phyloP scores from a whole-genome alignment of 1,140 invertebrate genomes.

The Meteorus sp. region DNA sequence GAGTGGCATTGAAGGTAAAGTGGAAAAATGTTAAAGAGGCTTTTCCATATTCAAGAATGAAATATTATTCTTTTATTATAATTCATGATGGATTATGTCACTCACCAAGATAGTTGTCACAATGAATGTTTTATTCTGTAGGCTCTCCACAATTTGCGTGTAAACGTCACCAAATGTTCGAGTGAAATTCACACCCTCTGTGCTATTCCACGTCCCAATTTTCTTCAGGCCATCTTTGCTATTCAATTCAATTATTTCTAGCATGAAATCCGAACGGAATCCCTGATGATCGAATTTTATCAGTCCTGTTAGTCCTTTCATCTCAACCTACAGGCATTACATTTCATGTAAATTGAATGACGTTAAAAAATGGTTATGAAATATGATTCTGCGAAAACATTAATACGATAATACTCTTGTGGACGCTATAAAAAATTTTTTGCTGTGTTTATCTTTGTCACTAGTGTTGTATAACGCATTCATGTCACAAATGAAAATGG shows the following conservation, averaged over 20 bases:
- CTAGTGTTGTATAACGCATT: neutral
- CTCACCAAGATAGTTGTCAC: constrained; percentile 91
- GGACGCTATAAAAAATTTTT: too few species aligned
- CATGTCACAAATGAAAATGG: neutral
- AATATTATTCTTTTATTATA: too few species aligned
- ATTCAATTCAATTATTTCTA: constrained; percentile 85
- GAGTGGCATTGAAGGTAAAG: too few species aligned
- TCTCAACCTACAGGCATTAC: constrained; percentile 75
- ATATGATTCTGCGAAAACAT: too few species aligned
- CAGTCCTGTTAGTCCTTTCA: constrained; percentile 87
- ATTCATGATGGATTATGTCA: constrained; percentile 7
- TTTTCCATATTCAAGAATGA: too few species aligned
- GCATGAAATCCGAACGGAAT: constrained; percentile 85
- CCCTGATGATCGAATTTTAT: constrained; percentile 95
- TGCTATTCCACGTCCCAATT: constrained; percentile 88
- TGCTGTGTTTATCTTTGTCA: too few species aligned
- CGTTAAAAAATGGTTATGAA: too few species aligned
- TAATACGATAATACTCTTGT: too few species aligned
- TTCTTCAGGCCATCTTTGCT: constrained; percentile 78
- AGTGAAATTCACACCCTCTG: constrained; percentile 88
- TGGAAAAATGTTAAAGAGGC: too few species aligned
- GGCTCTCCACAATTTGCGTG: constrained; percentile 81
- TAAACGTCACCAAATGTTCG: constrained; percentile 81
- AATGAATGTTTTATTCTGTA: constrained; percentile 89
- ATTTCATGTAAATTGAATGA: too few species aligned